Evolutionary conservation across 2,113 vertebrate genomes (phyloP).

Genomic region (Salvelinus alpinus): DNA sequence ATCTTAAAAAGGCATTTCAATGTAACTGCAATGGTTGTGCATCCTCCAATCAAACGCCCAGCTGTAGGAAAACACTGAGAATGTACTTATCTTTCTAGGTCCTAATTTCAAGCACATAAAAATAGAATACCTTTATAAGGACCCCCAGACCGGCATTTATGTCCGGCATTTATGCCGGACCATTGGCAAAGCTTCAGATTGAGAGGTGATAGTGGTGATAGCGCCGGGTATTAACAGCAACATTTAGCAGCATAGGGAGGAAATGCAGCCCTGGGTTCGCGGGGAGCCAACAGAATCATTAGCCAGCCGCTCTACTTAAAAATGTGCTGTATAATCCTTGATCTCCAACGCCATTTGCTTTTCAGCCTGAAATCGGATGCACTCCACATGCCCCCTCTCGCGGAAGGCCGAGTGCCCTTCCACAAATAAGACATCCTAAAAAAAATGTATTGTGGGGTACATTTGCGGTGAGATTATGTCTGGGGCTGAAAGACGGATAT

Average conservation of each 20-base stretch:
- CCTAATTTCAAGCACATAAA: no score
- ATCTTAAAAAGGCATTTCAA: no score
- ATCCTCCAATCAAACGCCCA: no score
- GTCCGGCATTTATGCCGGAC: conserved; percentile 46
- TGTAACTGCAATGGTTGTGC: no score
- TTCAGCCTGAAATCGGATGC: conserved; percentile 68
- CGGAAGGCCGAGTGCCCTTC: conserved; percentile 33
- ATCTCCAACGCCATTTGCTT: conserved; percentile 71
- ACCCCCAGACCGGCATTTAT: neutral
- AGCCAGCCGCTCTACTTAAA: conserved; percentile 55
- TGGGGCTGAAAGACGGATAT: conserved; percentile 50
- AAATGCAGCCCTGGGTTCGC: conserved; percentile 54
- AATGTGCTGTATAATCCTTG: conserved; percentile 72
- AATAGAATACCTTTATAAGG: no score
- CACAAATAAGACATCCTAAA: conserved; percentile 68
- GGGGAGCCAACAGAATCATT: conserved; percentile 63
- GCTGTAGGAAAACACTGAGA: no score
- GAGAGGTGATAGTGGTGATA: conserved; percentile 17
- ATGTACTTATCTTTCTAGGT: no score
- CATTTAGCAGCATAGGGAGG: conserved; percentile 66
- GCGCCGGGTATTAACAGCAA: conserved; percentile 37
- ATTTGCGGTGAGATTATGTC: conserved; percentile 60
- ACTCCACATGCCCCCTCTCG: conserved; percentile 28
- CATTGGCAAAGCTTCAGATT: conserved; percentile 40
- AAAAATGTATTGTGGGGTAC: conserved; percentile 60